Percentiles rank a stretch among this genome's conserved stretches.
Evolutionary conservation across 1,140 invertebrate species (phyloP).

Genomic region (Zaprionus camerounensis): DNA sequence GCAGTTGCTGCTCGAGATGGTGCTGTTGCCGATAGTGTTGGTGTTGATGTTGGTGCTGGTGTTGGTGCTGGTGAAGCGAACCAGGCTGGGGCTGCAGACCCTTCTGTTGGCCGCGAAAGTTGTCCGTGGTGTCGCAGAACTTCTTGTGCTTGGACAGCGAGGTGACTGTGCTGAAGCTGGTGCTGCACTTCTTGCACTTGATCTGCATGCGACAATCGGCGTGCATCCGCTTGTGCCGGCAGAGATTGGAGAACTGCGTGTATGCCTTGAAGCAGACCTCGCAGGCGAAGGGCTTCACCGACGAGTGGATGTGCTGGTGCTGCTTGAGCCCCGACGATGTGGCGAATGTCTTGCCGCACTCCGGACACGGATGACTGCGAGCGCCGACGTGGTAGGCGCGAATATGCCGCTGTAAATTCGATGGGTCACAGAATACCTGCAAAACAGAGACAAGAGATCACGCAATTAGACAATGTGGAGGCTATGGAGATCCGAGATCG

Average conservation of each 20-base stretch:
- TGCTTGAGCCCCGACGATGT: conserved; percentile 99
- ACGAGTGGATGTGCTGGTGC: conserved; percentile 99
- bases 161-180: conserved; percentile 95
- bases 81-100: conserved; percentile 56
- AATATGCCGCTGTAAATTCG: conserved; percentile 98
- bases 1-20: conserved; percentile 31
- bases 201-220: conserved; percentile 94
- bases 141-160: conserved; percentile 93
- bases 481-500: not conserved
- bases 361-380: conserved; percentile 96
- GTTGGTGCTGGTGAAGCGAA: conserved; percentile 59
- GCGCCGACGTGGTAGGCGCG: conserved; percentile 96
- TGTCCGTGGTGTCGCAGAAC: conserved; percentile 90
- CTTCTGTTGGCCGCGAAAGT: conserved; percentile 29
- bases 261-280: conserved; percentile 97
- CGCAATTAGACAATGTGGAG: conserved; percentile 29
- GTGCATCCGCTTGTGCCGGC: conserved; percentile 99
- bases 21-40: conserved; percentile 31
- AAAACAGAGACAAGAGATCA: conserved; percentile 70
- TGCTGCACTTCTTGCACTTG: conserved; percentile 96
- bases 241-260: conserved; percentile 99
- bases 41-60: conserved; percentile 59
- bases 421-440: conserved; percentile 97
- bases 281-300: conserved; percentile 98
- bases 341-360: conserved; percentile 99